Percentiles rank a stretch among this genome's conserved stretches.
Conservation (phyloP, 2,113 vertebrate genomes). For the Collichthys lucidus region DNA sequence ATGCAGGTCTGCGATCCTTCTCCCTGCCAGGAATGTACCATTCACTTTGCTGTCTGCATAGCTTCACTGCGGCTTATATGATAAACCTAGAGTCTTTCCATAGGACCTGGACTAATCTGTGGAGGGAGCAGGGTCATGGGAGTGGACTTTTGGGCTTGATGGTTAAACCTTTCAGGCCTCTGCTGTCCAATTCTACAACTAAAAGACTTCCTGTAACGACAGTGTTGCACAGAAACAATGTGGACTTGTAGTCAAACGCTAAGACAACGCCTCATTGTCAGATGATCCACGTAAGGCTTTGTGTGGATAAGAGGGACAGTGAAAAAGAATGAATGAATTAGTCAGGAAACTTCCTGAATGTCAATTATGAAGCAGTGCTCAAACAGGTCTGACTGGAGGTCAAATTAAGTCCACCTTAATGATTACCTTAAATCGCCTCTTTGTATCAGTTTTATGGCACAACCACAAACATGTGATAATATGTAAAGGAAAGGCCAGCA, state of each 20-base stretch:
- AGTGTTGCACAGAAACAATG: neutral
- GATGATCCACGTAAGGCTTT: neutral
- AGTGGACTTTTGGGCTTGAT: neutral
- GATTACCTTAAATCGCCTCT: neutral
- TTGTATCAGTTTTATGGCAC: neutral
- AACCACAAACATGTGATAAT: neutral
- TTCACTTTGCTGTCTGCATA: slow-evolving; percentile 51
- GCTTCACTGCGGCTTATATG: slow-evolving; percentile 39
- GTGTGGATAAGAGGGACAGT: neutral
- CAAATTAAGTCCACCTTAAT: neutral
- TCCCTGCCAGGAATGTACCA: slow-evolving; percentile 57
- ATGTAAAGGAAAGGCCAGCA: neutral
- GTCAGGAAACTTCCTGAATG: neutral
- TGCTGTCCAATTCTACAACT: neutral
- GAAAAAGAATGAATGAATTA: neutral
- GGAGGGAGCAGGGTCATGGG: neutral
- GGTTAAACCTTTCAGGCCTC: slow-evolving; percentile 3
- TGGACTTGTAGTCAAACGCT: neutral
- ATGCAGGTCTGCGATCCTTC: slow-evolving; percentile 68
- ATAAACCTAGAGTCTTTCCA: slow-evolving; percentile 62
- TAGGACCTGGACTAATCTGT: slow-evolving; percentile 43
- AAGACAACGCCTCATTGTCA: neutral
- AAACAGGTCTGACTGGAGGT: neutral
- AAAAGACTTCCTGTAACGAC: neutral
- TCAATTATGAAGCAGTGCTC: neutral